phyloP scores from a whole-genome alignment of 2,113 vertebrate genomes.

The Tauraco erythrolophus region DNA sequence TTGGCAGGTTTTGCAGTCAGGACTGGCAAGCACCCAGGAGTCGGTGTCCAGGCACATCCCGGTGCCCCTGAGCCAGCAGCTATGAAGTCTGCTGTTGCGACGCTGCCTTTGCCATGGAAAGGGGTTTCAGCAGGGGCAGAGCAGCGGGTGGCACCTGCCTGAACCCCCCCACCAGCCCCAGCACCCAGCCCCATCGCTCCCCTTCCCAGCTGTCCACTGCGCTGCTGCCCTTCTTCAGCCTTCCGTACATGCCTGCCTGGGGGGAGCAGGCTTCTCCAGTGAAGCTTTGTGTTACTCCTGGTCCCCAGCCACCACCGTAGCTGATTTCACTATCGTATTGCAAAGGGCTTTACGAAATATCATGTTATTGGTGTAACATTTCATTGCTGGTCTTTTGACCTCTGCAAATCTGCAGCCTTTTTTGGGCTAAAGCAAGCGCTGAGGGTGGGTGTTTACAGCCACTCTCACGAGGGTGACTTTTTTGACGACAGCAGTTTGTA shows the following conservation, averaged over 20 bases:
- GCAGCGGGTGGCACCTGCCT: too few relatives aligned
- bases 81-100: background rate
- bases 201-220: background rate
- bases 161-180: too few relatives aligned
- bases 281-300: constrained; percentile 27
- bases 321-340: constrained; percentile 46
- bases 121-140: background rate
- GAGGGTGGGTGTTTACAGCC: background rate
- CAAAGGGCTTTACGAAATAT: constrained; percentile 12
- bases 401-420: background rate
- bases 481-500: background rate
- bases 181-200: background rate
- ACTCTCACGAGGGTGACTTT: background rate
- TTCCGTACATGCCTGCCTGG: fast-evolving
- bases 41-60: background rate
- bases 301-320: background rate
- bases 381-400: background rate
- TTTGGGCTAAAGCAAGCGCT: background rate
- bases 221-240: background rate
- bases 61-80: background rate
- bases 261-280: background rate
- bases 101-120: background rate
- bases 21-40: constrained; percentile 24
- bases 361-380: constrained; percentile 37
- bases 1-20: constrained; percentile 9